Percentiles rank a stretch among this genome's conserved stretches.
phyloP scores from a whole-genome alignment of 2,888 invertebrate species.

The Matsumyia berberina region DNA sequence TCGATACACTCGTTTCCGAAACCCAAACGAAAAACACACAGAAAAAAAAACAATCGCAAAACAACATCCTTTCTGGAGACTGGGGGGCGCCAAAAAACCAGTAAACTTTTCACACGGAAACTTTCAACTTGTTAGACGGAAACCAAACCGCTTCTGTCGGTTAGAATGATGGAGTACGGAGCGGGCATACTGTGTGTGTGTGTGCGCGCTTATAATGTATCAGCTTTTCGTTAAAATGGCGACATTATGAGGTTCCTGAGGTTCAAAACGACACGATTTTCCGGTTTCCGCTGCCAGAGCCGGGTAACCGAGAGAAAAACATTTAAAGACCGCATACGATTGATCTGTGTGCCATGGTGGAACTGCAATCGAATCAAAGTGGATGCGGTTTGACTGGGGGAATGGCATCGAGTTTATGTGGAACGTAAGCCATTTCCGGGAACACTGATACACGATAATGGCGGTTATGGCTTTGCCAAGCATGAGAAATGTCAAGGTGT shows the following conservation, averaged over 20 bases:
- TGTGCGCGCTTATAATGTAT: conserved; percentile 38
- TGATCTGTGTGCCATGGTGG: conserved; percentile 53
- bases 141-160: conserved; percentile 63
- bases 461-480: conserved; percentile 39
- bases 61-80: conserved; percentile 11
- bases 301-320: conserved; percentile 2
- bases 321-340: conserved; percentile 37
- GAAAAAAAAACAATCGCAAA: conserved; percentile 5
- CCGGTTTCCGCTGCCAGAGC: conserved; percentile 54
- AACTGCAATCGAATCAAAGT: conserved; percentile 46
- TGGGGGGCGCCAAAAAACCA: conserved; percentile 2
- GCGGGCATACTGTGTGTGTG: not conserved
- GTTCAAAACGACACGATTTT: conserved; percentile 72
- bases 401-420: not conserved
- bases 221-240: conserved; percentile 56
- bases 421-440: conserved; percentile 46
- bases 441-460: conserved; percentile 39
- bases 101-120: conserved; percentile 69
- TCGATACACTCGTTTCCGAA: conserved; percentile 55
- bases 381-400: not conserved
- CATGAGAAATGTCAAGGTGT: conserved; percentile 36
- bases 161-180: conserved; percentile 53
- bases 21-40: conserved; percentile 35
- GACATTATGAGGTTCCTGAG: conserved; percentile 74
- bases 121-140: conserved; percentile 72